Conservation (phyloP, 1,140 invertebrate genomes). For the Nasonia vitripennis region DNA sequence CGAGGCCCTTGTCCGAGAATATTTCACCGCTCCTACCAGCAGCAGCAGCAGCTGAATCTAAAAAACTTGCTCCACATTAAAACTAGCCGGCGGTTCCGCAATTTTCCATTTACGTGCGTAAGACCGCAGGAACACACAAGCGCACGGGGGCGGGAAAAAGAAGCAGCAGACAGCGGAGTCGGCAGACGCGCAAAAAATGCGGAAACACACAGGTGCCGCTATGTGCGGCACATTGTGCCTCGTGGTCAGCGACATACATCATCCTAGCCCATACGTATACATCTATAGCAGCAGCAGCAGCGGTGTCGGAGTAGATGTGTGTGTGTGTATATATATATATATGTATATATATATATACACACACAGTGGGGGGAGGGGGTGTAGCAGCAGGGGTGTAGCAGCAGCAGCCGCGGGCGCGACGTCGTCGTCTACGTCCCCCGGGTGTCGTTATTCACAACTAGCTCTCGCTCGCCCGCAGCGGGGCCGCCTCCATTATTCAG, state of each 20-base stretch:
- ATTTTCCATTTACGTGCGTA: background rate
- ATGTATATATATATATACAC: background rate
- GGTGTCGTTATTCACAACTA: slow-evolving; percentile 70
- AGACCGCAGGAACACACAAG: no score
- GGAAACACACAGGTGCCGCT: background rate
- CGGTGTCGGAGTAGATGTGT: no score
- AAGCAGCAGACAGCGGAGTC: background rate
- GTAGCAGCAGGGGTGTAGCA: slow-evolving; percentile 23
- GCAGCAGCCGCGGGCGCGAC: slow-evolving; percentile 55
- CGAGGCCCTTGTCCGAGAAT: no score
- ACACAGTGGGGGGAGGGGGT: slow-evolving; percentile 28
- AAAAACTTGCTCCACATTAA: no score
- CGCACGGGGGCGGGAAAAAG: background rate
- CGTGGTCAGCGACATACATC: slow-evolving; percentile 56
- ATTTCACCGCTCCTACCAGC: no score
- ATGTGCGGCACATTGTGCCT: background rate
- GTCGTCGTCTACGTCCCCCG: slow-evolving; percentile 62
- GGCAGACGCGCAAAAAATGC: background rate
- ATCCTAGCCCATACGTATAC: slow-evolving; percentile 45
- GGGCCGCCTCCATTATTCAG: slow-evolving; percentile 12
- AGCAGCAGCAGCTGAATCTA: no score
- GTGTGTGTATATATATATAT: background rate
- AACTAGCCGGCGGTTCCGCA: background rate
- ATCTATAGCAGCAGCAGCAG: background rate
- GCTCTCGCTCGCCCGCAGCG: slow-evolving; percentile 52